phyloP scores from a whole-genome alignment of 2,888 invertebrate genomes.

The Lamproptera curius region DNA sequence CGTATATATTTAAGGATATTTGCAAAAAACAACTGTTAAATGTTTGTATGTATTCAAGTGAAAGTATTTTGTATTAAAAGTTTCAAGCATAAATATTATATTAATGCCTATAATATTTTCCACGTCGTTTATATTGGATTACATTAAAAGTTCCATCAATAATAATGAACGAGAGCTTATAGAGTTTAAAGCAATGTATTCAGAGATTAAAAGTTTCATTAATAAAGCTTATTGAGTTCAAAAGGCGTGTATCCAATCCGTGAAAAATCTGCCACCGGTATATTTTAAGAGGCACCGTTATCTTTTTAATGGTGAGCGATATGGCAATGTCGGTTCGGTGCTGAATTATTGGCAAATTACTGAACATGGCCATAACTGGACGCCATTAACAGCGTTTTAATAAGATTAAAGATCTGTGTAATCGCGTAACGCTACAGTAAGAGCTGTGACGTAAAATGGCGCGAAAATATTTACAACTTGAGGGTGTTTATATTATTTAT shows the following conservation, averaged over 20 bases:
- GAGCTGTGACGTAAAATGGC: no score
- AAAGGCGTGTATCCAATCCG: neutral
- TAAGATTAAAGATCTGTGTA: neutral
- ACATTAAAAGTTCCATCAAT: neutral
- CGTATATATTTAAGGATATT: no score
- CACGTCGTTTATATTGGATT: no score
- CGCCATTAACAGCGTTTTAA: neutral
- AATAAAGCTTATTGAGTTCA: no score
- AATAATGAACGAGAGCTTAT: neutral
- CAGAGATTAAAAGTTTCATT: no score
- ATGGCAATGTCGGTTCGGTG: neutral
- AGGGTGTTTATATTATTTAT: neutral
- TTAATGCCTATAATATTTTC: no score
- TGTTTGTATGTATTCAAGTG: no score
- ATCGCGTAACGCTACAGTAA: neutral
- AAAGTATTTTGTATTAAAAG: no score
- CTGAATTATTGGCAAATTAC: neutral
- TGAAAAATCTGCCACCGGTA: neutral
- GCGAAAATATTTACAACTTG: neutral
- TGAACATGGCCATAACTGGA: neutral
- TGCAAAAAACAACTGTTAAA: no score
- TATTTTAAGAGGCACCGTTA: constrained; percentile 9
- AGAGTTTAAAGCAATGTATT: neutral
- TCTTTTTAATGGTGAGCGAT: constrained; percentile 8
- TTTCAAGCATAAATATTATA: no score